These are phyloP conservation scores for Pycnonotus jocosus DNA, from an alignment of 2,113 vertebrate species.

Conservation along the genomic window DNA sequence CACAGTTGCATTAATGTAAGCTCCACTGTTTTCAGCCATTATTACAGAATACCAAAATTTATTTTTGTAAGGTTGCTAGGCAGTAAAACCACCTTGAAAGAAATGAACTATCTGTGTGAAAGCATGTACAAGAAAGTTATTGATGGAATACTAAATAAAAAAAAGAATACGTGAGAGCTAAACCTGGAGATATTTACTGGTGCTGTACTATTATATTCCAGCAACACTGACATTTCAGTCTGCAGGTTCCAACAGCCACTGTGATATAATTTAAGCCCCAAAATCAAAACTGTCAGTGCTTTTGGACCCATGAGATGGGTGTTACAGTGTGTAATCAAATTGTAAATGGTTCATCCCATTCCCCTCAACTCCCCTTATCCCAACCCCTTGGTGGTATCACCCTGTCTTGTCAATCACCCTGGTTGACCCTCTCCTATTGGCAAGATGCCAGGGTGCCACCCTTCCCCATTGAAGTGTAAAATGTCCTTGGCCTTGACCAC, in stretches of 20 bases:
- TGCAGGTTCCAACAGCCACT: slow-evolving; percentile 2
- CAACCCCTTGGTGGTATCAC: too few species aligned
- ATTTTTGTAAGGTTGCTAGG: slow-evolving; percentile 53
- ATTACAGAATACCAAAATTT: not conserved
- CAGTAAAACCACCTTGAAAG: slow-evolving; percentile 36
- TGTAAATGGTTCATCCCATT: too few species aligned
- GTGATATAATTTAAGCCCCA: not conserved
- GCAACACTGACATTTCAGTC: slow-evolving; percentile 11
- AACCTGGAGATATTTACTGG: slow-evolving; percentile 9
- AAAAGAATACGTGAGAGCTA: not conserved
- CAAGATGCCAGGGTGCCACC: too few species aligned
- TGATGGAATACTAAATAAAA: slow-evolving; percentile 35
- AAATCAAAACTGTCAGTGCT: slow-evolving; percentile 38
- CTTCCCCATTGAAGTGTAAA: too few species aligned
- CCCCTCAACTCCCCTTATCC: too few species aligned
- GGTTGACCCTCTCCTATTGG: too few species aligned
- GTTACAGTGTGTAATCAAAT: too few species aligned
- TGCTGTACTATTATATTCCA: not conserved
- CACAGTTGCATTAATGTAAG: not conserved
- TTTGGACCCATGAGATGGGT: not conserved
- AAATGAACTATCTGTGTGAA: slow-evolving; percentile 14
- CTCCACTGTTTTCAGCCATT: not conserved
- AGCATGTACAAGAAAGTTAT: slow-evolving; percentile 37
- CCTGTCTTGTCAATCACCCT: too few species aligned
- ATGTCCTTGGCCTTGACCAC: too few species aligned